Base-by-base conservation (phyloP, 2,888 invertebrate genomes). In the Dermolepida albohirtum region DNA sequence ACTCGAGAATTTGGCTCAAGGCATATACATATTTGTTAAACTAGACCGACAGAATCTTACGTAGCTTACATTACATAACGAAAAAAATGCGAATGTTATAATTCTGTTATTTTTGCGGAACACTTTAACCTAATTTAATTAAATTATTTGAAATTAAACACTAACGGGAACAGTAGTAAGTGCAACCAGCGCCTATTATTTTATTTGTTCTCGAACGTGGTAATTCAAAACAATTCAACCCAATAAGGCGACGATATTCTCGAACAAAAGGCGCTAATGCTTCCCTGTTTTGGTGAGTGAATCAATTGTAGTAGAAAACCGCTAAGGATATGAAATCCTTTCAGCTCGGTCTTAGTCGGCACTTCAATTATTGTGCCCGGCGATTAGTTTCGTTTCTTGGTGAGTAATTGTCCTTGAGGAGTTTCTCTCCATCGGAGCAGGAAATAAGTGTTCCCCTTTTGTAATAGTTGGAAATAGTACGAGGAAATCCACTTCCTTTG, bases 321-420 rank as follows among this genome's bases (percentile, higher is more conserved):
- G 54, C 54, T 54, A 54, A 54, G 54, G 54, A 54, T 54, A 54
- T 54, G 54, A 54, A 54, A 54, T 54, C 54, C 54, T 54, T 54
- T 54, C 54, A 40, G 54, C 17, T 17, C 40, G 40, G 40, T 54
- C 54, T 54, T 54, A 54, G 54, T 16, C 40, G 54, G 40, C 54
- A 54, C 54, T 54, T 54, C 54, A 54, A 54, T 54, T 54, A 54
- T 54, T 54, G 40, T 40, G 54, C 40, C 40, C 16, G 54, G 40
- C 54, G 54, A 54, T 54, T 54, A 54, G 54, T 54, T 54, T 54
- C 54, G 54, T 54, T 54, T 54, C 54, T 54, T 16, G 40, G 16
- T 54, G 54, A 54, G 54, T 54, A 54, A 54, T 54, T 40, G 54
- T 54, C 54, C 40, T 40, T 54, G 34, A 34, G 34, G 14, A 40